phyloP scores from a whole-genome alignment of 2,797 vertebrate species.

The Limnodromus scolopaceus region DNA sequence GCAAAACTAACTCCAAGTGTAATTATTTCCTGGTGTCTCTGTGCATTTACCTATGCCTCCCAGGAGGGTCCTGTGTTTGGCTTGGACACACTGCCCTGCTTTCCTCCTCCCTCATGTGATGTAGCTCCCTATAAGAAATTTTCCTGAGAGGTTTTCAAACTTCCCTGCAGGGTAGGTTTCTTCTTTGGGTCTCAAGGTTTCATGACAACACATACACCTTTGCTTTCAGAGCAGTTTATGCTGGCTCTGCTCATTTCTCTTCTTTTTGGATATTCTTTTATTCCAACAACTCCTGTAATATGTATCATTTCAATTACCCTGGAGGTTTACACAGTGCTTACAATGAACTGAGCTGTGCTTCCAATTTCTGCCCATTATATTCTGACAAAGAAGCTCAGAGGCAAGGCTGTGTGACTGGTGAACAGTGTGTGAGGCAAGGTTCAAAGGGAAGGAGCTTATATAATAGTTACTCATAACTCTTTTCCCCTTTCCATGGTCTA shows the following conservation, averaged over 20 bases:
- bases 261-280: constrained; percentile 40
- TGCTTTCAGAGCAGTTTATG: constrained; percentile 9
- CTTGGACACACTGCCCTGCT: neutral
- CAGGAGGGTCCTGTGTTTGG: neutral
- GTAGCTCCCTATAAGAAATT: neutral
- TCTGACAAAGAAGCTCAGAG: constrained; percentile 50
- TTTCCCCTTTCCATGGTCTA: neutral
- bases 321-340: constrained; percentile 37
- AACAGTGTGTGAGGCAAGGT: constrained; percentile 40
- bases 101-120: neutral
- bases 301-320: constrained; percentile 63
- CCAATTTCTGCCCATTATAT: constrained; percentile 57
- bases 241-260: constrained; percentile 23
- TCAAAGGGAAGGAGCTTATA: constrained; percentile 43
- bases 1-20: neutral
- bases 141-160: neutral
- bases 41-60: neutral
- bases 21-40: neutral
- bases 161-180: neutral
- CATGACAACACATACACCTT: neutral
- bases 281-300: constrained; percentile 44
- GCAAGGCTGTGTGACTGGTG: constrained; percentile 38
- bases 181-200: neutral
- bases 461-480: constrained; percentile 21
- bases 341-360: constrained; percentile 41